These are phyloP conservation scores for Fistularia commersonii DNA, from an alignment of 2,797 vertebrate genomes.

Conservation along the genomic window DNA sequence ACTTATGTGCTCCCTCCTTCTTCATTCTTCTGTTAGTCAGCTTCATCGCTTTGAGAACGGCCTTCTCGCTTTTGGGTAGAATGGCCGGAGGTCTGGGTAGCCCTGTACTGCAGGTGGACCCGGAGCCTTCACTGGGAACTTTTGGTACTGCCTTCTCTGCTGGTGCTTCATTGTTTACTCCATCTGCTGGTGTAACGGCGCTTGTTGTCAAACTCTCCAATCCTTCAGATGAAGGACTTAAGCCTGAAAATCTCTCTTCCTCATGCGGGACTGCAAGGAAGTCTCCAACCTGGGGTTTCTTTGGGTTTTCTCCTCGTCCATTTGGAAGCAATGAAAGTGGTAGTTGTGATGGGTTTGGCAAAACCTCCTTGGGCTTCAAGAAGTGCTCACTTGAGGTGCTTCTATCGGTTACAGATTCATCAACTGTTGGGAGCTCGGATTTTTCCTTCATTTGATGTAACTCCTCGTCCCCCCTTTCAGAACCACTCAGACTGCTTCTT, in stretches of 20 bases:
- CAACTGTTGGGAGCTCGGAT: conserved; percentile 16
- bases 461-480: conserved; percentile 53
- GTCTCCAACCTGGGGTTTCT: conserved; percentile 27
- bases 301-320: conserved; percentile 30
- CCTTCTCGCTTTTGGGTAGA: conserved; percentile 93
- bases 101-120: conserved; percentile 64
- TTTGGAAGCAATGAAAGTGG: conserved; percentile 25
- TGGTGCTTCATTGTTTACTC: not conserved
- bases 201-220: conserved; percentile 52
- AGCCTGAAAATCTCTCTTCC: conserved; percentile 49
- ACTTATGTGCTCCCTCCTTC: conserved; percentile 78
- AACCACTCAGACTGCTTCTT: conserved; percentile 46
- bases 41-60: conserved; percentile 88
- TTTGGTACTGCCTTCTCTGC: conserved; percentile 26
- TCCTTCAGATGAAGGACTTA: conserved; percentile 64
- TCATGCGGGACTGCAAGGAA: conserved; percentile 62
- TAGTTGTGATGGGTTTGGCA: conserved; percentile 18
- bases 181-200: conserved; percentile 46
- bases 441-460: conserved; percentile 31
- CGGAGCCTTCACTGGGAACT: conserved; percentile 64
- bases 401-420: conserved; percentile 12
- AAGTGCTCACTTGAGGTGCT: conserved; percentile 3
- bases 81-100: conserved; percentile 85
- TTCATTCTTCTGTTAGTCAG: conserved; percentile 84
- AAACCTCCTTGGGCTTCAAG: conserved; percentile 28